Evolutionary conservation across 23 tunicate genomes (phyloP).

Genomic region (Ciona savignyi): DNA sequence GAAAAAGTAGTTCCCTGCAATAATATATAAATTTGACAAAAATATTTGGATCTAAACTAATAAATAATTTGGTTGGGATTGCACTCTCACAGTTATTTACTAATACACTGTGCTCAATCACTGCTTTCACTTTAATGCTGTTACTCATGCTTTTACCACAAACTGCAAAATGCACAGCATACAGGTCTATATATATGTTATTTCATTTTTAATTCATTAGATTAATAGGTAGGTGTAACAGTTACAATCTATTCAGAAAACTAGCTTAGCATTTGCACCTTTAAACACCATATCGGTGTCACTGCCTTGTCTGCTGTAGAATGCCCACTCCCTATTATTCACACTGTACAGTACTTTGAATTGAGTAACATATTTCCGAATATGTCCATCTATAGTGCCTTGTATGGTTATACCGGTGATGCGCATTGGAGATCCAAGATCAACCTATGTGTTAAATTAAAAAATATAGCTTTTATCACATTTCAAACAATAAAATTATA

Average conservation of each 20-base stretch:
- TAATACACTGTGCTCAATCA: too few relatives aligned
- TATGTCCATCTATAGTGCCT: constrained; percentile 15
- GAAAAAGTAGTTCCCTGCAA: constrained; percentile 20
- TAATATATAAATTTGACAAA: neutral
- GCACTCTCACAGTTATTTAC: too few relatives aligned
- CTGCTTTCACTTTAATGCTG: too few relatives aligned
- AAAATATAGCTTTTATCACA: too few relatives aligned
- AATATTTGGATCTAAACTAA: too few relatives aligned
- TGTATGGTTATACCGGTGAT: constrained; percentile 17
- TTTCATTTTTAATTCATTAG: neutral
- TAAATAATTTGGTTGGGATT: too few relatives aligned
- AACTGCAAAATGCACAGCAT: too few relatives aligned
- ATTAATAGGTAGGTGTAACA: neutral
- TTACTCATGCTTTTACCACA: too few relatives aligned
- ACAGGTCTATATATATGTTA: too few relatives aligned
- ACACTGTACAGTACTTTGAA: constrained; percentile 21
- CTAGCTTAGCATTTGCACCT: too few relatives aligned
- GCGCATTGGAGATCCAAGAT: constrained; percentile 9
- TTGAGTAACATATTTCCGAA: constrained; percentile 15
- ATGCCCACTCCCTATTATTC: constrained; percentile 15
- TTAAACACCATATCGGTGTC: constrained; percentile 7
- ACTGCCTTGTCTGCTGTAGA: constrained; percentile 10
- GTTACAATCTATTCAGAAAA: too few relatives aligned
- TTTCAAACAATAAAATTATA: too few relatives aligned
- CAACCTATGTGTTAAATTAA: neutral